These are phyloP conservation scores for Blomia tropicalis DNA, from an alignment of 2,888 invertebrate genomes.

Conservation along the genomic window DNA sequence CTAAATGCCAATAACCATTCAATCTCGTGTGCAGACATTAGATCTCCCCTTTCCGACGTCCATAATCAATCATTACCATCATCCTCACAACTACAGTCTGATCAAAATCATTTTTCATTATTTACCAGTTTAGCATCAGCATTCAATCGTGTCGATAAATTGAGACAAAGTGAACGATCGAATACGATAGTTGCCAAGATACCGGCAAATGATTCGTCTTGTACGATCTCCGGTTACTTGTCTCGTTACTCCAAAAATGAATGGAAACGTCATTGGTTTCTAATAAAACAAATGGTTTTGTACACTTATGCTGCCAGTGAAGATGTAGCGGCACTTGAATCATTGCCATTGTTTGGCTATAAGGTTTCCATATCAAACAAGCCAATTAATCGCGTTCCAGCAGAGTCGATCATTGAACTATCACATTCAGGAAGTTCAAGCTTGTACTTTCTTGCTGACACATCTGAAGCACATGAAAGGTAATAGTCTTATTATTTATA, in stretches of 20 bases:
- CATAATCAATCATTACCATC: background rate
- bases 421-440: conserved; percentile 39
- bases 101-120: background rate
- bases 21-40: background rate
- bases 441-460: conserved; percentile 39
- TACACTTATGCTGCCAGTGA: conserved; percentile 43
- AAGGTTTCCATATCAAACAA: conserved; percentile 32
- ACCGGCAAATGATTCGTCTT: conserved; percentile 41
- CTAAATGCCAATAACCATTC: background rate
- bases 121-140: background rate
- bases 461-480: background rate
- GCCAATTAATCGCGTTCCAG: conserved; percentile 37
- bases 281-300: conserved; percentile 42
- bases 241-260: conserved; percentile 35
- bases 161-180: background rate
- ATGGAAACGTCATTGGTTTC: conserved; percentile 45
- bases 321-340: conserved; percentile 42
- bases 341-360: conserved; percentile 43
- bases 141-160: too few species aligned
- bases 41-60: background rate
- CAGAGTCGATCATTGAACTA: conserved; percentile 39
- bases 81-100: background rate
- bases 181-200: conserved; percentile 34
- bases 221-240: conserved; percentile 44
- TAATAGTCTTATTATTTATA: background rate